phyloP scores from a whole-genome alignment of 2,888 invertebrate genomes.

The Eupeodes luniger region DNA sequence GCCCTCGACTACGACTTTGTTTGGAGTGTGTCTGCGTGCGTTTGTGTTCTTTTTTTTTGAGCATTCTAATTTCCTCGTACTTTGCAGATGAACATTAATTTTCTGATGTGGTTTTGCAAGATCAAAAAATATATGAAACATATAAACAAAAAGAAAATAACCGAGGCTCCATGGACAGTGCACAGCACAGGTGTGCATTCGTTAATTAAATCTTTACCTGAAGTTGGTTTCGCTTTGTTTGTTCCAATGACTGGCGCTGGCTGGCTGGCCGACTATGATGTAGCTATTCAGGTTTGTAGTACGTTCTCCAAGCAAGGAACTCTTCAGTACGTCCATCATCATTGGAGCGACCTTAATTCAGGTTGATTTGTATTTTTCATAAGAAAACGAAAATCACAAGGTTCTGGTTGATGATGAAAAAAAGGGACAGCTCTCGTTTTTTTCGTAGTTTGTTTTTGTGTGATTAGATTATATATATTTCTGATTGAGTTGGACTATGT shows the following conservation, averaged over 20 bases:
- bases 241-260: constrained; percentile 65
- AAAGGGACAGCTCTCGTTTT: constrained; percentile 23
- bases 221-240: constrained; percentile 35
- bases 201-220: constrained; percentile 70
- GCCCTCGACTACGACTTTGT: background rate
- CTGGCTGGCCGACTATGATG: constrained; percentile 1
- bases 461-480: constrained; percentile 45
- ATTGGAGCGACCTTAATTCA: constrained; percentile 42
- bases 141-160: constrained; percentile 44
- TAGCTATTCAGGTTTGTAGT: background rate
- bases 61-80: background rate
- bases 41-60: constrained; percentile 2
- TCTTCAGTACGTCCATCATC: constrained; percentile 52
- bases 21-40: constrained; percentile 57
- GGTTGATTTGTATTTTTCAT: constrained; percentile 42
- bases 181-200: constrained; percentile 61
- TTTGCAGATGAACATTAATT: background rate
- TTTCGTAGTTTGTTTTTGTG: constrained; percentile 6
- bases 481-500: constrained; percentile 42
- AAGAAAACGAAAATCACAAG: background rate
- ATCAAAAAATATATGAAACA: constrained; percentile 1
- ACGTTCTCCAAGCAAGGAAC: background rate
- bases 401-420: constrained; percentile 1
- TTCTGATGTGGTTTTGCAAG: background rate
- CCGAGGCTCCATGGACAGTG: constrained; percentile 50